Evolutionary conservation across 2,888 invertebrate species (phyloP).

Genomic region (Alloplasta piceator): DNA sequence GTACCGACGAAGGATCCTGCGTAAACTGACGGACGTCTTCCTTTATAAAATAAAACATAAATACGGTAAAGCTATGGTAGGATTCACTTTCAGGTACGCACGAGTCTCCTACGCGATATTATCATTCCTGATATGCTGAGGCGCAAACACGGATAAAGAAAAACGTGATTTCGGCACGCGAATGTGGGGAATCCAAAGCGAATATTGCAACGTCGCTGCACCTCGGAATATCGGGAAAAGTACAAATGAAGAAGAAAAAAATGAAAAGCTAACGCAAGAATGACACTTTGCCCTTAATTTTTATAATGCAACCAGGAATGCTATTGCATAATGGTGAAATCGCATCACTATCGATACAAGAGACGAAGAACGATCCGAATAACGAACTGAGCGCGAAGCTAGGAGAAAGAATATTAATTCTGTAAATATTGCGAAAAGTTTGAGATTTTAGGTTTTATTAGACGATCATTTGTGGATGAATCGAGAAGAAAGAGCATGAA

Average conservation of each 20-base stretch:
- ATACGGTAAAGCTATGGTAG: conserved; percentile 61
- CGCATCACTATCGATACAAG: conserved; percentile 31
- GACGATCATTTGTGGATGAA: conserved; percentile 66
- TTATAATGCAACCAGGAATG: conserved; percentile 69
- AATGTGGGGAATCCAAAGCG: conserved; percentile 18
- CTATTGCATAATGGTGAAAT: conserved; percentile 57
- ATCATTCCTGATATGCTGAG: conserved; percentile 59
- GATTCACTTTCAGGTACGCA: conserved; percentile 38
- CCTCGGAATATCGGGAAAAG: conserved; percentile 76
- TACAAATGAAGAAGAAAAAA: conserved; percentile 75
- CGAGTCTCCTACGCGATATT: conserved; percentile 46
- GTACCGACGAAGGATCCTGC: conserved; percentile 61
- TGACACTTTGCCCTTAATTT: conserved; percentile 79
- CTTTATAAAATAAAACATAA: conserved; percentile 70
- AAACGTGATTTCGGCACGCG: background rate
- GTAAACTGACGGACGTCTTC: conserved; percentile 72
- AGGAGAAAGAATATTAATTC: conserved; percentile 63
- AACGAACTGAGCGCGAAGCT: conserved; percentile 1
- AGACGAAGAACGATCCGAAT: conserved; percentile 28
- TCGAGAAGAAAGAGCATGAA: conserved; percentile 50
- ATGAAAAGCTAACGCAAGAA: conserved; percentile 68
- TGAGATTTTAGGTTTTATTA: conserved; percentile 70
- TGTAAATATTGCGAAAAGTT: conserved; percentile 75
- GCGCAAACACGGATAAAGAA: conserved; percentile 7
- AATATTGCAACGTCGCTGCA: conserved; percentile 38